A percentile compares a stretch with the other conserved stretches of the same genome.
phyloP scores from a whole-genome alignment of 2,113 vertebrate species.

The Aythya baeri region DNA sequence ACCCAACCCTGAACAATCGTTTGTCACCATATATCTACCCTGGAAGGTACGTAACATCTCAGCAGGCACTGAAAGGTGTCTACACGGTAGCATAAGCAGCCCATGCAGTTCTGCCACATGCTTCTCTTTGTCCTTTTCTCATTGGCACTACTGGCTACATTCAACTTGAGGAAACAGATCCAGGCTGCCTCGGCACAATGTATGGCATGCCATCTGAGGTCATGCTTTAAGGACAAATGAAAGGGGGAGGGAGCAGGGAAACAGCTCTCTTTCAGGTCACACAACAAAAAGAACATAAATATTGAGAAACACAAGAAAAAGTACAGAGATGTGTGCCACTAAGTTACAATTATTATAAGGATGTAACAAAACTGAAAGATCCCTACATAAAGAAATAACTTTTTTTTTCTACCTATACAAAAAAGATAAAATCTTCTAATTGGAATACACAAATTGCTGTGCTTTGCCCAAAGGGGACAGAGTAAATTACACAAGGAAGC shows the following conservation, averaged over 20 bases:
- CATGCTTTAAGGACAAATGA: not conserved
- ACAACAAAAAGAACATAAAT: not conserved
- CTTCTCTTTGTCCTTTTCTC: not conserved
- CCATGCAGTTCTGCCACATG: constrained; percentile 29
- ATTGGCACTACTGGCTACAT: not conserved
- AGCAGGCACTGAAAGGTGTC: not conserved
- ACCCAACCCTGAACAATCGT: not conserved
- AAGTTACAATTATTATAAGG: not conserved
- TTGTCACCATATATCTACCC: not conserved
- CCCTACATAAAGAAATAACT: not conserved
- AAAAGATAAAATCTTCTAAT: not conserved
- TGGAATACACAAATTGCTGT: not conserved
- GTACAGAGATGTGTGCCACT: not conserved
- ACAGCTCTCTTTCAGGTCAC: not conserved
- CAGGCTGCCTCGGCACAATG: not conserved
- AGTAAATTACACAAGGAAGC: not conserved
- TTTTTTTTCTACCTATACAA: not conserved
- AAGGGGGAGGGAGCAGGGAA: not conserved
- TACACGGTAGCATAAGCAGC: not conserved
- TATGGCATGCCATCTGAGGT: not conserved
- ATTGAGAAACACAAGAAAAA: not conserved
- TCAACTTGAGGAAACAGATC: not conserved
- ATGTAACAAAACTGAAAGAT: not conserved
- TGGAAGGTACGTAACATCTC: not conserved
- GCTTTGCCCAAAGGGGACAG: not conserved